Evolutionary conservation across 2,113 vertebrate genomes (phyloP).

Genomic region (Vombatus ursinus): DNA sequence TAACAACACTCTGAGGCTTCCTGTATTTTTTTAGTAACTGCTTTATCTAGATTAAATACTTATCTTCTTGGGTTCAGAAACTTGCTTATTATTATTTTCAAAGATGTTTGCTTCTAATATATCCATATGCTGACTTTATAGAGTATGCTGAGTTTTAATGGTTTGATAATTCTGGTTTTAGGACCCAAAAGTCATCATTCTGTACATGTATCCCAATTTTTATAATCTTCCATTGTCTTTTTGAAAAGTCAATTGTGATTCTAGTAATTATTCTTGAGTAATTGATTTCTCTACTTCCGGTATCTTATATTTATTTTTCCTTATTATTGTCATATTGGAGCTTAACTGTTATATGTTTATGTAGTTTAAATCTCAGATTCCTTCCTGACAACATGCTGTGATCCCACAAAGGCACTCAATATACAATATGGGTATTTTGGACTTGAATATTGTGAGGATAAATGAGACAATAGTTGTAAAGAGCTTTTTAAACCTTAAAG

Average conservation of each 20-base stretch:
- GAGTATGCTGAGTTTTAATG: not conserved
- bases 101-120: not conserved
- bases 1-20: not conserved
- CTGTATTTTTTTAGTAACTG: not conserved
- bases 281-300: not conserved
- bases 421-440: not conserved
- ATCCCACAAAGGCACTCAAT: not conserved
- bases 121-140: not conserved
- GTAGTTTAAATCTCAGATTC: not conserved
- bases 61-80: not conserved
- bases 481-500: not conserved
- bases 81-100: not conserved
- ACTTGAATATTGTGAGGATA: not conserved
- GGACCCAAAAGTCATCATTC: not conserved
- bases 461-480: not conserved
- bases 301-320: not conserved
- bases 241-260: not conserved
- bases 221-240: not conserved
- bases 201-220: not conserved
- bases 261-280: too few relatives aligned
- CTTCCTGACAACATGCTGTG: not conserved
- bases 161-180: not conserved
- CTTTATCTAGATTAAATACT: not conserved
- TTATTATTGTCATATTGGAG: not conserved
- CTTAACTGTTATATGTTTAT: not conserved